Base-by-base conservation (phyloP, 2,888 invertebrate species). In the Epsilonema sp. region DNA sequence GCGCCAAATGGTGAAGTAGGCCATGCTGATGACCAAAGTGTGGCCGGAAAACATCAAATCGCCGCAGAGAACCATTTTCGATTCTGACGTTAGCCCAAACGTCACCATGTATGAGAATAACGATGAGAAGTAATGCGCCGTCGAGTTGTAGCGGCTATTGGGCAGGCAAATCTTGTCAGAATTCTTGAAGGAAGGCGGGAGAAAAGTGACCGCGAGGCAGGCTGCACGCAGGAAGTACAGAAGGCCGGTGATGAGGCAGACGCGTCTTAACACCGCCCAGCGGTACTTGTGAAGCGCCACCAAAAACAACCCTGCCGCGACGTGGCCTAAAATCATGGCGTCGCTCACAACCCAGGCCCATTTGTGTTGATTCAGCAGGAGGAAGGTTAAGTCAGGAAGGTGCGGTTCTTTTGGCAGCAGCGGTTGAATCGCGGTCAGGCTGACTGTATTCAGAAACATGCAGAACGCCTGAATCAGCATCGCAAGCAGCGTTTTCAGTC, bases 21-120 rank as follows among this genome's bases (percentile, higher is more conserved):
- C 61, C 42, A 61, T 55, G 13, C 59, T 58, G 16, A 62, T 52
- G 11, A 62, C 61, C 24, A 59, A 56, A 5, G 61, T 61, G 46
- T 61, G 61, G 4, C 42, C 46, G 42, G 49, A 50, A 52, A 62
- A 62, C 62, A 62, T 62, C 46, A 62, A 50, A 51, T 62, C 62
- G 4, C 62, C 62, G 45, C 62, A 62, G 19, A 62, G 53, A 43
- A 62, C 61, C 48, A 61, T 38, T n/a, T 58, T 57, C 50, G 62
- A 61, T 5, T 61, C 60, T 2, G 58, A 58, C 1, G 60, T 62
- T 42, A 62, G 49, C 1, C 62, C 62, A 23, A 62, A 51, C 13
- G 61, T 62, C 16, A 62, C 58, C n/a, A 62, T 62, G 48, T 62
- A 62, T n/a, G n/a, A n/a, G n/a, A n/a, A n/a, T n/a, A n/a, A n/a